Conservation (phyloP, 2,888 invertebrate genomes). For the Andrena camellia region DNA sequence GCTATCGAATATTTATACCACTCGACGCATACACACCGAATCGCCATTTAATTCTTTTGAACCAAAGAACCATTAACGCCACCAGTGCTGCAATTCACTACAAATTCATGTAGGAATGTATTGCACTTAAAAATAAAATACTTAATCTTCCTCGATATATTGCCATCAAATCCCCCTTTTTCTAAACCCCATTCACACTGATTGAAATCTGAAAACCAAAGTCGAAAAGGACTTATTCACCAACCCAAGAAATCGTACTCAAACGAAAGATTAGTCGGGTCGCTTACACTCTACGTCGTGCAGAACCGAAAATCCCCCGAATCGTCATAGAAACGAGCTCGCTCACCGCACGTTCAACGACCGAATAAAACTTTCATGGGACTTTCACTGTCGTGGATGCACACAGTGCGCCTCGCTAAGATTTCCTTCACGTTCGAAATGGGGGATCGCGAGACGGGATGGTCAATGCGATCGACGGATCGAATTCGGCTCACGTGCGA, state of each 20-base stretch:
- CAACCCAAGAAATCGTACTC: not conserved
- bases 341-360: slow-evolving; percentile 9
- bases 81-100: too few species aligned
- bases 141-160: too few species aligned
- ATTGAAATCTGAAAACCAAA: not conserved
- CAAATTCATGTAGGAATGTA: too few species aligned
- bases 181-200: not conserved
- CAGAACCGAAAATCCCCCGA: slow-evolving; percentile 3
- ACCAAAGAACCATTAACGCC: too few species aligned
- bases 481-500: slow-evolving; percentile 66
- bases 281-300: slow-evolving; percentile 1
- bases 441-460: slow-evolving; percentile 29
- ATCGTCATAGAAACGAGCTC: slow-evolving; percentile 4
- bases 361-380: slow-evolving; percentile 50
- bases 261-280: slow-evolving; percentile 2
- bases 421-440: slow-evolving; percentile 50
- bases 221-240: not conserved
- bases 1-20: too few species aligned
- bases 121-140: too few species aligned
- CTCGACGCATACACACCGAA: too few species aligned
- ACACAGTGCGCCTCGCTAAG: slow-evolving; percentile 7
- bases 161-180: not conserved
- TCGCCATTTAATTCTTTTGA: too few species aligned
- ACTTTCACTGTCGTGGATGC: slow-evolving; percentile 6
- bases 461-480: slow-evolving; percentile 37